phyloP scores from a whole-genome alignment of 2,113 vertebrate genomes.

The Corapipo altera region DNA sequence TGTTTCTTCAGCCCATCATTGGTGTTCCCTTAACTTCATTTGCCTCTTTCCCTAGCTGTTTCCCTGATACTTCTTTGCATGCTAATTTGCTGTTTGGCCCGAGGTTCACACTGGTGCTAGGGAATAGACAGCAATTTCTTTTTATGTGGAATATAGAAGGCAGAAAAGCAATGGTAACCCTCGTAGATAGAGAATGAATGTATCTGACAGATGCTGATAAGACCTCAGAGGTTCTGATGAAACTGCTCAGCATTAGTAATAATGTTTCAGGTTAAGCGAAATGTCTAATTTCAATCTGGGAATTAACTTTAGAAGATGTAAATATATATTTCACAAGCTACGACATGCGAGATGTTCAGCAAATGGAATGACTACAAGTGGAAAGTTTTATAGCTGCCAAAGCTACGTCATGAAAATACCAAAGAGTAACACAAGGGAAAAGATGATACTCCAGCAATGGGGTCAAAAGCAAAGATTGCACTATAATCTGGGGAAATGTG shows the following conservation, averaged over 20 bases:
- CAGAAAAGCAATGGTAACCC: conserved; percentile 1
- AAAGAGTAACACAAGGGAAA: conserved; percentile 64
- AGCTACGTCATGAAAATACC: conserved; percentile 70
- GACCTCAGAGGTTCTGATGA: conserved; percentile 13
- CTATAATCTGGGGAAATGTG: conserved; percentile 15
- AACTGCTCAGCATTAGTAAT: not conserved
- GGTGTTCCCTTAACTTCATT: conserved; percentile 22
- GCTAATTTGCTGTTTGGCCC: conserved; percentile 46
- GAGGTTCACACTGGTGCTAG: conserved; percentile 23
- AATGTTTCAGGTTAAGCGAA: conserved; percentile 25
- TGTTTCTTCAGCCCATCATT: conserved; percentile 40
- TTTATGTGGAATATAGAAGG: conserved; percentile 17
- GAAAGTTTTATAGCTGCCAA: conserved; percentile 70
- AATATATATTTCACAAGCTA: conserved; percentile 35
- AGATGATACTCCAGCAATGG: conserved; percentile 18
- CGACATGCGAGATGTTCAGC: conserved; percentile 22
- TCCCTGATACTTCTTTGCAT: conserved; percentile 59
- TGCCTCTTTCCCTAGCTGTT: not conserved
- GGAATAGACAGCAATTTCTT: conserved; percentile 34
- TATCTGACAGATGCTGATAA: not conserved
- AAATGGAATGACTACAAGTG: conserved; percentile 3
- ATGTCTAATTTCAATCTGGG: not conserved
- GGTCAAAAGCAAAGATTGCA: conserved; percentile 41
- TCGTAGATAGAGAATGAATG: conserved; percentile 3
- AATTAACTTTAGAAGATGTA: conserved; percentile 31